phyloP scores from a whole-genome alignment of 2,888 invertebrate species.

The Heliconius erato region DNA sequence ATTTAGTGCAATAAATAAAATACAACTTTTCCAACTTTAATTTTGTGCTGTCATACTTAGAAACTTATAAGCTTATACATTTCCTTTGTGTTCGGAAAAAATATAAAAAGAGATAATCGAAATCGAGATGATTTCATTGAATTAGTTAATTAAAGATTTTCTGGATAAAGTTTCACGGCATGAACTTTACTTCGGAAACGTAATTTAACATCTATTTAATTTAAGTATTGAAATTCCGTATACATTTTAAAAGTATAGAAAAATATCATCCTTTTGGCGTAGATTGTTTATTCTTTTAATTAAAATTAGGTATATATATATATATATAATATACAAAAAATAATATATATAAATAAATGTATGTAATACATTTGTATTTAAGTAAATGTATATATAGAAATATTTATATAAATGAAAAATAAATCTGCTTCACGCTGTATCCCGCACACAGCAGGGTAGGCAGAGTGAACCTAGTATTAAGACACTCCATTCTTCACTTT shows the following conservation, averaged over 20 bases:
- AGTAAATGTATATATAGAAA: no score
- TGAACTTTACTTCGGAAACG: not conserved
- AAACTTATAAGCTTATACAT: not conserved
- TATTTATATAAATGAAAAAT: no score
- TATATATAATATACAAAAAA: no score
- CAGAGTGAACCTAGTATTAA: no score
- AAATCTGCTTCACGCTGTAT: no score
- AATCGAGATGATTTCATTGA: not conserved
- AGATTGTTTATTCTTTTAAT: not conserved
- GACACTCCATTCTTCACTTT: no score
- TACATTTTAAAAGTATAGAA: not conserved
- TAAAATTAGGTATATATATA: no score
- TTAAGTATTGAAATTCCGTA: not conserved
- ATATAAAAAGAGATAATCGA: not conserved
- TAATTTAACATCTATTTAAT: not conserved
- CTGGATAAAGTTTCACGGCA: not conserved
- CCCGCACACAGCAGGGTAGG: no score
- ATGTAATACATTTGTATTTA: no score
- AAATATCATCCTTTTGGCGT: not conserved
- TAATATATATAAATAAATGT: no score
- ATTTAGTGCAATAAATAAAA: constrained; percentile 9
- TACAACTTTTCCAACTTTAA: not conserved
- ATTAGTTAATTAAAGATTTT: not conserved
- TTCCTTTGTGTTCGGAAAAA: not conserved
- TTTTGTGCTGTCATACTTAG: constrained; percentile 7